Percentiles rank a stretch among this genome's conserved stretches.
Conservation (phyloP, 2,888 invertebrate species). For the Maniola hyperantus region DNA sequence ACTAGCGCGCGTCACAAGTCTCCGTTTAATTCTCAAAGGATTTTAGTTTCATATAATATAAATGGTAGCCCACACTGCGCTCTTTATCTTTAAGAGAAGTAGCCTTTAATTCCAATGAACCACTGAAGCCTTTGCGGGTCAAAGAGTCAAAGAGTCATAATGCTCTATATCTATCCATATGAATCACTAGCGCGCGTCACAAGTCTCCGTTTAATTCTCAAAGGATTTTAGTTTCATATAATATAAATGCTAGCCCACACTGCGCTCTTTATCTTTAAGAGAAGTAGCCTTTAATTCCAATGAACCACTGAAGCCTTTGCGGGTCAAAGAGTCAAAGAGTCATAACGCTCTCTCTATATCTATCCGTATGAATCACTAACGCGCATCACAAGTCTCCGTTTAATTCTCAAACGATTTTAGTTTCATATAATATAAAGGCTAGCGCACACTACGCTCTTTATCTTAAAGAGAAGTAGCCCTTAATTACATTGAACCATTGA, state of each 20-base stretch:
- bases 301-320: conserved; percentile 11
- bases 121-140: conserved; percentile 10
- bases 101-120: conserved; percentile 10
- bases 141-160: conserved; percentile 17
- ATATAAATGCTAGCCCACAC: conserved; percentile 21
- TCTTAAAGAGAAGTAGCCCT: too few relatives aligned
- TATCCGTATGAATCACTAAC: conserved; percentile 25
- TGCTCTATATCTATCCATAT: conserved; percentile 19
- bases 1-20: conserved; percentile 27
- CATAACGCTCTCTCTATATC: conserved; percentile 16
- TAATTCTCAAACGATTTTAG: conserved; percentile 36
- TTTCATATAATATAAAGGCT: conserved; percentile 24
- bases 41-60: conserved; percentile 30
- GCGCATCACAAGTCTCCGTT: conserved; percentile 28
- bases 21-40: conserved; percentile 35
- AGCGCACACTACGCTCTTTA: conserved; percentile 12
- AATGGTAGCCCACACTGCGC: conserved; percentile 15
- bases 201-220: conserved; percentile 34
- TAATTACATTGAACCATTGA: conserved; percentile 15
- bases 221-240: conserved; percentile 31
- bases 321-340: conserved; percentile 15
- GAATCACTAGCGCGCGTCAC: conserved; percentile 27
- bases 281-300: too few relatives aligned
- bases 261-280: not conserved
- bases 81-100: not conserved